Percentiles rank a stretch among this genome's conserved stretches.
Evolutionary conservation across 2,888 invertebrate species (phyloP).

Genomic region (Hirtodrosophila trivittata): DNA sequence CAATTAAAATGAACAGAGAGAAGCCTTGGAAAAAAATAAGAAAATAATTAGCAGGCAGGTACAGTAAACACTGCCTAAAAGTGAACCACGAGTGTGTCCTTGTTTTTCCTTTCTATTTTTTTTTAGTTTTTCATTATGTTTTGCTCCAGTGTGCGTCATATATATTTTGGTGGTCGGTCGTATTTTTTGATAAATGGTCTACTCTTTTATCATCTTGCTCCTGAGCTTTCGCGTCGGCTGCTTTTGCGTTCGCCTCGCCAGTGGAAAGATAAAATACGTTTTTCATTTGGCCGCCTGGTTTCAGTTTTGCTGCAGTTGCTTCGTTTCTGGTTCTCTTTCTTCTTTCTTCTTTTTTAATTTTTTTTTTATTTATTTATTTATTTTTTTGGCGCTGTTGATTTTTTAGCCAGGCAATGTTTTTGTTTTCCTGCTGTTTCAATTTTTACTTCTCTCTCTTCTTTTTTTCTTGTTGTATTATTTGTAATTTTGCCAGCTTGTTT

Average conservation of each 20-base stretch:
- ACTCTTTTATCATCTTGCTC: constrained; percentile 79
- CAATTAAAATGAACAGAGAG: constrained; percentile 2
- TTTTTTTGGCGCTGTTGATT: constrained; percentile 48
- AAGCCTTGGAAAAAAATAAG: no score
- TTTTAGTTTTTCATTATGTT: constrained; percentile 2
- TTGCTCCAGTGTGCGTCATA: constrained; percentile 62
- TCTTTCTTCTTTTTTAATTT: constrained; percentile 37
- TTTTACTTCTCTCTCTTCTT: constrained; percentile 15
- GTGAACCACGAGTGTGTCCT: background rate
- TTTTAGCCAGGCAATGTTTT: constrained; percentile 61
- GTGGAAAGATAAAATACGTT: constrained; percentile 78
- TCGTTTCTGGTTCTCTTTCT: constrained; percentile 31
- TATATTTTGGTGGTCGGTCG: constrained; percentile 63
- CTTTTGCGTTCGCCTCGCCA: constrained; percentile 52
- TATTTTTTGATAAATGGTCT: constrained; percentile 77
- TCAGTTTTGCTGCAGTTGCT: constrained; percentile 59
- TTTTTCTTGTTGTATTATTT: constrained; percentile 32
- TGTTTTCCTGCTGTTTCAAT: constrained; percentile 32
- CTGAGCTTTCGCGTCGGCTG: constrained; percentile 62
- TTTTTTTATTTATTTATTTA: constrained; percentile 7
- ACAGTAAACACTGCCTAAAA: constrained; percentile 37
- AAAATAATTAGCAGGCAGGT: constrained; percentile 52
- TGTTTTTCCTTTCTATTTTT: constrained; percentile 8
- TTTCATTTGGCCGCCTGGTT: constrained; percentile 75
- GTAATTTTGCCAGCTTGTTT: constrained; percentile 51